Percentiles rank a stretch among this genome's conserved stretches.
Conservation (phyloP, 1,140 invertebrate genomes). For the Listronotus oregonensis region DNA sequence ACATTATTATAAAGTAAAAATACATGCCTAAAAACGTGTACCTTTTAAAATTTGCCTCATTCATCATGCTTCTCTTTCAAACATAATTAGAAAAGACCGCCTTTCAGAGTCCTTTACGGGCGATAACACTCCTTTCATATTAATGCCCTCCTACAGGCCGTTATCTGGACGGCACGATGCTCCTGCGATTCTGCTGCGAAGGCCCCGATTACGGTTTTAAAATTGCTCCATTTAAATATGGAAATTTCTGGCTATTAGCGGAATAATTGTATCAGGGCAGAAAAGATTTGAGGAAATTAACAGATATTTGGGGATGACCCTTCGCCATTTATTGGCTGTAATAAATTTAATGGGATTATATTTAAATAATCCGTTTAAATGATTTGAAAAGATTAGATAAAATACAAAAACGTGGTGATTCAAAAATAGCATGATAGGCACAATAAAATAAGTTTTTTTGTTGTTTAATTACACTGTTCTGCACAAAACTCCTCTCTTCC, state of each 20-base stretch:
- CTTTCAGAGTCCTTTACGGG: slow-evolving; percentile 4
- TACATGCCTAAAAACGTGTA: no score
- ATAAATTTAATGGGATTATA: no score
- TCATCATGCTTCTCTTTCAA: slow-evolving; percentile 12
- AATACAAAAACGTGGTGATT: no score
- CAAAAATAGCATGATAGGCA: no score
- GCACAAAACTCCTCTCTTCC: no score
- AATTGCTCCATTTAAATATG: slow-evolving; percentile 18
- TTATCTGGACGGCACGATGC: slow-evolving; percentile 16
- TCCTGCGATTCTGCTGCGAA: slow-evolving; percentile 5
- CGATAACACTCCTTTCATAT: slow-evolving; percentile 21
- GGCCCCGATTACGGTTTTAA: slow-evolving; percentile 10
- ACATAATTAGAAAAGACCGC: slow-evolving; percentile 5
- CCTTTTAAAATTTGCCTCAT: slow-evolving; percentile 2
- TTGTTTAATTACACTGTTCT: no score
- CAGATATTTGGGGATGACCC: no score
- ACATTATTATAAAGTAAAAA: no score
- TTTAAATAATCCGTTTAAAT: no score
- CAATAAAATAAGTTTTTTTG: no score
- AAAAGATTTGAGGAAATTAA: neutral
- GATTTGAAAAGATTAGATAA: no score
- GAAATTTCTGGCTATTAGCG: slow-evolving; percentile 7
- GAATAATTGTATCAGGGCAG: slow-evolving; percentile 2
- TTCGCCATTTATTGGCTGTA: no score
- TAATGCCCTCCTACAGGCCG: slow-evolving; percentile 15